Conservation (phyloP, 2,888 invertebrate genomes). For the Notocelia uddmanniana region DNA sequence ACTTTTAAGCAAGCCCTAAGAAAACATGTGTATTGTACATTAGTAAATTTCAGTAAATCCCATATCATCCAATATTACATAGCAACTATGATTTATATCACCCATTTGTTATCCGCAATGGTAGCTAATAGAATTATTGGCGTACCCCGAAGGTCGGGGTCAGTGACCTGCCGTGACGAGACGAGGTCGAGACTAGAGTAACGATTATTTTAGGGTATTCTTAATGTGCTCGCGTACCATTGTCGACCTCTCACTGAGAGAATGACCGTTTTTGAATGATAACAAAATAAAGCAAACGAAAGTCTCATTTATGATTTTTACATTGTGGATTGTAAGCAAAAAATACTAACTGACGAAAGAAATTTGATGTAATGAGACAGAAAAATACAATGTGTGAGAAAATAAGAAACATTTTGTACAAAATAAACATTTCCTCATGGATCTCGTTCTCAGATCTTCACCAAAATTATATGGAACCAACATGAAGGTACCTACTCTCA, state of each 20-base stretch:
- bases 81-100: slow-evolving; percentile 31
- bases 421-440: too few species aligned
- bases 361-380: not conserved
- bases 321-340: not conserved
- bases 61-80: slow-evolving; percentile 22
- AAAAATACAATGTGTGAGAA: too few species aligned
- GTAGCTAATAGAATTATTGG: slow-evolving; percentile 39
- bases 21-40: not conserved
- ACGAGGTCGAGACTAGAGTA: slow-evolving; percentile 40
- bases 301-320: not conserved
- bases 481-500: too few species aligned
- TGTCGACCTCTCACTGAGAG: slow-evolving; percentile 1
- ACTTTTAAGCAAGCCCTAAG: not conserved
- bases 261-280: not conserved
- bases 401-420: too few species aligned
- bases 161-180: slow-evolving; percentile 47
- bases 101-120: slow-evolving; percentile 22
- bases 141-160: slow-evolving; percentile 50
- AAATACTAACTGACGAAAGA: not conserved
- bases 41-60: not conserved
- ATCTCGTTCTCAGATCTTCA: too few species aligned
- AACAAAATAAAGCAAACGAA: not conserved
- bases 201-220: slow-evolving; percentile 31
- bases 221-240: slow-evolving; percentile 25
- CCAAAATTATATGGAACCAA: too few species aligned